Base-by-base conservation (phyloP, 2,113 vertebrate species). In the Notarius lentiginosus region DNA sequence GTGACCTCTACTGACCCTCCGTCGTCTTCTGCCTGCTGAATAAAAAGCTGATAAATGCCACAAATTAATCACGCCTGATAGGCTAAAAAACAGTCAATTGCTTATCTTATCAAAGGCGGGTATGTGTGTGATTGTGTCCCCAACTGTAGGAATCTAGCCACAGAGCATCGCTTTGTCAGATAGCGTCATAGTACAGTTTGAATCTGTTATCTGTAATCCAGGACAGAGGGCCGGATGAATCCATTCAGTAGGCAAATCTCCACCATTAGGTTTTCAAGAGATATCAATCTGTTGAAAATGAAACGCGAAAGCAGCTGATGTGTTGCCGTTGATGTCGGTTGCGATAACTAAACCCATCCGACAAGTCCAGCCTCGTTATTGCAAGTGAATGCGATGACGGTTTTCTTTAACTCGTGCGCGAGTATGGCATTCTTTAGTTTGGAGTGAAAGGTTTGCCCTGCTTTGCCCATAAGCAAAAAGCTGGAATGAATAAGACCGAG, bases 351-450 rank as follows among this genome's bases (percentile, higher is more conserved):
- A 91, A 90, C 89, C 47, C 17, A 60, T 51, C 80, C 27, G 79
- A 85, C 91, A 66, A 83, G 91, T 93, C 91, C 88, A 75, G 30
- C 84, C 68, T 88, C 15, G 18, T 82, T 61, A 86, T 70, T 89
- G 55, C 83, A 34, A 80, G 77, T 81, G 34, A 86, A 83, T 18
- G 61, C 51, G 6, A 27, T 51, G 72, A 34, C 84, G 79, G 58
- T 30, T 65, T 84, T 70, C 8, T 7, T 55, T 10, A 88, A 72
- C 56, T 7, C 20, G 41, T 10, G 58, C 83, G 4, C 41, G 47
- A 84, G 65, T 79, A 56, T 12, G 24, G 4, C 55, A 51, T 30
- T 11, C 2, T 60, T 82, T 12, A 55, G 11, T 22, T 30, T n/a
- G 49, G 41, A 76, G 24, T 27, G 18, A 58, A 55, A 63, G 34